Evolutionary conservation across 2,797 vertebrate species (phyloP).

Genomic region (Spheniscus humboldti): DNA sequence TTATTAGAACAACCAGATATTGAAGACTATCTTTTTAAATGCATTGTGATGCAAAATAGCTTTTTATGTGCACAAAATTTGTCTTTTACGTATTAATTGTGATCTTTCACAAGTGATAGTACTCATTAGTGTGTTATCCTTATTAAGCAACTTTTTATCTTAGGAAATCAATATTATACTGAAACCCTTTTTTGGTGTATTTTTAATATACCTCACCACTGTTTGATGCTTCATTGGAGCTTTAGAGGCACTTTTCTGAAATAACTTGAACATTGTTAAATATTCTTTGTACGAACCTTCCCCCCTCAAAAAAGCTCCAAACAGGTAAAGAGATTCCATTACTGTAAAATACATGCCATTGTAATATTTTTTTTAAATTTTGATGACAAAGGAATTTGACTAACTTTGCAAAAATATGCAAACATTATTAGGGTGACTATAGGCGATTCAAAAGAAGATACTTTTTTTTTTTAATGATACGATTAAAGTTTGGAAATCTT

Average conservation of each 20-base stretch:
- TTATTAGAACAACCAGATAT: background rate
- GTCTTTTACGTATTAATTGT: background rate
- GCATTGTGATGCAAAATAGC: background rate
- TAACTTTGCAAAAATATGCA: no score
- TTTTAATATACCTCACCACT: background rate
- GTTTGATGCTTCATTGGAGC: background rate
- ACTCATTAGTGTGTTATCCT: background rate
- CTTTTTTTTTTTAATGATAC: no score
- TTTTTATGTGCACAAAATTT: background rate
- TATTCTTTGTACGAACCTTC: no score
- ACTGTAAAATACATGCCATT: no score
- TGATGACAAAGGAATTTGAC: no score
- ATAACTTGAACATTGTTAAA: no score
- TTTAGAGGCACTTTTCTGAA: background rate
- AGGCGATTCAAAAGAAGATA: no score
- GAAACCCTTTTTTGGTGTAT: background rate
- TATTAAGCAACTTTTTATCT: background rate
- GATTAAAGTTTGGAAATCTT: no score
- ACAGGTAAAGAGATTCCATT: no score
- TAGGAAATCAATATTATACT: background rate
- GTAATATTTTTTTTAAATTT: no score
- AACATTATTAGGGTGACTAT: no score
- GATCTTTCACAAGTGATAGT: background rate
- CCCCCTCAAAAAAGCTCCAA: no score
- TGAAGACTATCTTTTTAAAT: background rate